Evolutionary conservation across 2,888 invertebrate genomes (phyloP).

Genomic region (Pomacea canaliculata): DNA sequence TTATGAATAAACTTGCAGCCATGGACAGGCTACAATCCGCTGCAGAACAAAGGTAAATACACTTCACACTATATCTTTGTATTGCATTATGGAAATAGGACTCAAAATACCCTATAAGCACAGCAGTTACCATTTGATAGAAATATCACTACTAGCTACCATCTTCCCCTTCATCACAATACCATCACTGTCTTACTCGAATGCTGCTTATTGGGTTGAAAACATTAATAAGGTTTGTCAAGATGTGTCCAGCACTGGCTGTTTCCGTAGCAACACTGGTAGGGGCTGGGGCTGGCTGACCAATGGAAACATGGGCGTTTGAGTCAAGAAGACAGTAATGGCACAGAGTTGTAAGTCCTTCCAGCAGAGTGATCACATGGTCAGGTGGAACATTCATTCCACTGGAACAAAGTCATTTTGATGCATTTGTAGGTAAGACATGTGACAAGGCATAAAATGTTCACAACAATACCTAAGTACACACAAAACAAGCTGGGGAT

Average conservation of each 20-base stretch:
- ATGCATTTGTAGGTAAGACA: slow-evolving; percentile 7
- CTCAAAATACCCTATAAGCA: too few species aligned
- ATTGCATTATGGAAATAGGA: too few species aligned
- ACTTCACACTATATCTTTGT: too few species aligned
- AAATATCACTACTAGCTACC: neutral
- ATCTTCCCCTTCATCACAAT: neutral
- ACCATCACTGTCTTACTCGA: slow-evolving; percentile 49
- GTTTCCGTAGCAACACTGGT: slow-evolving; percentile 70
- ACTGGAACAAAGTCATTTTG: neutral
- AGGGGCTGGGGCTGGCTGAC: slow-evolving; percentile 58
- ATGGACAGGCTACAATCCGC: too few species aligned
- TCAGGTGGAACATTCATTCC: slow-evolving; percentile 75
- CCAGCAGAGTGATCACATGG: slow-evolving; percentile 83
- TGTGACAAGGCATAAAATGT: neutral
- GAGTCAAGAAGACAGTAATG: slow-evolving; percentile 84
- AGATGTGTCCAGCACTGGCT: slow-evolving; percentile 76
- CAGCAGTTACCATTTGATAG: too few species aligned
- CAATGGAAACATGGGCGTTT: slow-evolving; percentile 62
- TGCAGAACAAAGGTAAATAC: too few species aligned
- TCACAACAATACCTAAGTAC: neutral
- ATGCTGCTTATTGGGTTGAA: slow-evolving; percentile 77
- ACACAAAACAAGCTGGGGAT: neutral
- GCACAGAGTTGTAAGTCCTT: slow-evolving; percentile 82
- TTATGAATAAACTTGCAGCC: too few species aligned
- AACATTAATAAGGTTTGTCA: slow-evolving; percentile 85